A percentile compares a stretch with the other conserved stretches of the same genome.
Conservation (phyloP, 2,797 vertebrate genomes). For the Esox lucius region DNA sequence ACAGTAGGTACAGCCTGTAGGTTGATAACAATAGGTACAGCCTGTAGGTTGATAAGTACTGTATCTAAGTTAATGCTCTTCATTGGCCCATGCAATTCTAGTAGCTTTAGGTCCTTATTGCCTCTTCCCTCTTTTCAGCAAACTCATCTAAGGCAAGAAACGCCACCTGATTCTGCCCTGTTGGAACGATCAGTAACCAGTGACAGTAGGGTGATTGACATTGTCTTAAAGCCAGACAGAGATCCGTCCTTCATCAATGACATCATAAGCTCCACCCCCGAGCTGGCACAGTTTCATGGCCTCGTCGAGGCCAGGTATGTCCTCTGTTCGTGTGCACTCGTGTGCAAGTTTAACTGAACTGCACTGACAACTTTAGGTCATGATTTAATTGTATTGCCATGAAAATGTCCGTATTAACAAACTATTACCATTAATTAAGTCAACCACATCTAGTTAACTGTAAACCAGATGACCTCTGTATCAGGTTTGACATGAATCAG, state of each 20-base stretch:
- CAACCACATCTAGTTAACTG: background rate
- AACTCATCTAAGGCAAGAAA: slow-evolving; percentile 16
- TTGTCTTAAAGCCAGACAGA: slow-evolving; percentile 27
- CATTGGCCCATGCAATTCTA: background rate
- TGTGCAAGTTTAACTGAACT: background rate
- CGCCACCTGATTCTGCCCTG: slow-evolving; percentile 39
- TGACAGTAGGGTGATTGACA: slow-evolving; percentile 38
- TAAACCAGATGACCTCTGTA: background rate
- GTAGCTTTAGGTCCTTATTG: slow-evolving; percentile 35
- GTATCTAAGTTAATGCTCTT: background rate
- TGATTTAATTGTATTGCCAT: background rate
- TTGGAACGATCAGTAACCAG: slow-evolving; percentile 48
- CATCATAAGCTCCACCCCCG: slow-evolving; percentile 79
- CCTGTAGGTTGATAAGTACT: slow-evolving; percentile 27
- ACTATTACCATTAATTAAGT: background rate
- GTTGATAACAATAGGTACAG: too few relatives aligned
- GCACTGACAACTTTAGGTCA: background rate
- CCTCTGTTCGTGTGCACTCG: background rate
- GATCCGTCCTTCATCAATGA: slow-evolving; percentile 64
- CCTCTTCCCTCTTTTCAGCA: slow-evolving; percentile 37
- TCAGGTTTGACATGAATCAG: background rate
- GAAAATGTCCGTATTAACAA: background rate
- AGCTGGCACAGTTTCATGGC: slow-evolving; percentile 66
- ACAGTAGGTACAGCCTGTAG: too few relatives aligned
- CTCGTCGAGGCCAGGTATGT: slow-evolving; percentile 62